These are phyloP conservation scores for Peromyscus melanophrys DNA, from an alignment of 2,797 vertebrate species.

Conservation along the genomic window DNA sequence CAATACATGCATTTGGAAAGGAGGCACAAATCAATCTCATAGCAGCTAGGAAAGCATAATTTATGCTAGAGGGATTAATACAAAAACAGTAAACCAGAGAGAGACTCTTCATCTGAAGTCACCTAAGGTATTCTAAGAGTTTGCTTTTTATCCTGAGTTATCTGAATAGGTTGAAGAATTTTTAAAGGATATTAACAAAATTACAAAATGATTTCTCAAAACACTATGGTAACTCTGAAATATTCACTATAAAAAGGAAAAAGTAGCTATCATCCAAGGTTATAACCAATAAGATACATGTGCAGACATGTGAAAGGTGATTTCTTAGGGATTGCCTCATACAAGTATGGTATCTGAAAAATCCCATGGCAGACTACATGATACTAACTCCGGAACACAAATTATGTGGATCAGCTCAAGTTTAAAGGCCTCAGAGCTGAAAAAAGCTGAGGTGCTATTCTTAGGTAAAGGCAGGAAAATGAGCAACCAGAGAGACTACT, in stretches of 20 bases:
- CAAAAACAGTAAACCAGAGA: neutral
- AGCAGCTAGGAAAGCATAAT: neutral
- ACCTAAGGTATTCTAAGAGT: neutral
- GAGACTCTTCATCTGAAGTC: neutral
- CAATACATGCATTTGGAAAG: neutral
- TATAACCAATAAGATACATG: neutral
- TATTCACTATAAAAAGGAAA: neutral
- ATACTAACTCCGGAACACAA: neutral
- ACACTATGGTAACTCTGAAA: neutral
- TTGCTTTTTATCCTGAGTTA: neutral
- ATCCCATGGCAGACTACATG: neutral
- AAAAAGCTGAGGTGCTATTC: neutral
- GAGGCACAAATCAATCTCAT: neutral
- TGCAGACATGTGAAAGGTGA: neutral
- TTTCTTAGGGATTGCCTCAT: neutral
- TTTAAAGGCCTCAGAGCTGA: neutral
- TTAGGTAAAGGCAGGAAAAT: neutral
- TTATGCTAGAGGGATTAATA: neutral
- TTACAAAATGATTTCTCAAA: neutral
- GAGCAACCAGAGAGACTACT: neutral
- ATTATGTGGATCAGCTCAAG: neutral
- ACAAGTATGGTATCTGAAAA: neutral
- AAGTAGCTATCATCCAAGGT: neutral
- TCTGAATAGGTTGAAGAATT: neutral
- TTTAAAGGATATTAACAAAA: neutral